phyloP scores from a whole-genome alignment of 1,140 invertebrate genomes.

The Conus ventricosus region DNA sequence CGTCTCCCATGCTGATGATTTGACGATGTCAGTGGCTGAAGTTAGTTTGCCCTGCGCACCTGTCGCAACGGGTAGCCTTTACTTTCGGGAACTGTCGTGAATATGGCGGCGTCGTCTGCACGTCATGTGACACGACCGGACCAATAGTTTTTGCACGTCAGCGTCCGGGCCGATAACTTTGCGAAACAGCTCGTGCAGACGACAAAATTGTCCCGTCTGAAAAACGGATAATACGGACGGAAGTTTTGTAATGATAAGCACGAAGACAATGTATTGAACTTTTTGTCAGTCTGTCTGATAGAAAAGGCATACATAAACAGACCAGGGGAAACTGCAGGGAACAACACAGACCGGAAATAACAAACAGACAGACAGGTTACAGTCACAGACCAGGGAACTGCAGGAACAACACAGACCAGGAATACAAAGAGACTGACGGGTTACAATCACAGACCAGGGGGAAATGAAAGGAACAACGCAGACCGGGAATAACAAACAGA shows the following conservation, averaged over 20 bases:
- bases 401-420: neutral
- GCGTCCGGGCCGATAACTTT: slow-evolving; percentile 19
- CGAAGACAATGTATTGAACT: too few species aligned
- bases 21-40: slow-evolving; percentile 24
- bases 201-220: neutral
- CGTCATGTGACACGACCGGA: slow-evolving; percentile 24
- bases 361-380: neutral
- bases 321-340: neutral
- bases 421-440: too few species aligned
- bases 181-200: neutral
- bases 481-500: neutral
- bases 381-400: neutral
- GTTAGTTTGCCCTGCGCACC: slow-evolving; percentile 35
- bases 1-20: slow-evolving; percentile 49
- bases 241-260: too few species aligned
- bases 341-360: neutral
- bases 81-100: slow-evolving; percentile 21
- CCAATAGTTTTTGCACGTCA: slow-evolving; percentile 12
- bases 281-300: too few species aligned
- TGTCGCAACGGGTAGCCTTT: slow-evolving; percentile 23
- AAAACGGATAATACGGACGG: too few species aligned
- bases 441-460: too few species aligned
- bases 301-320: neutral
- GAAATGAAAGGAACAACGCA: neutral
- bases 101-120: slow-evolving; percentile 12